Evolutionary conservation across 2,888 invertebrate genomes (phyloP), one percentile per base, ranked within the genome.

Genomic region (Operophtera brumata): DNA sequence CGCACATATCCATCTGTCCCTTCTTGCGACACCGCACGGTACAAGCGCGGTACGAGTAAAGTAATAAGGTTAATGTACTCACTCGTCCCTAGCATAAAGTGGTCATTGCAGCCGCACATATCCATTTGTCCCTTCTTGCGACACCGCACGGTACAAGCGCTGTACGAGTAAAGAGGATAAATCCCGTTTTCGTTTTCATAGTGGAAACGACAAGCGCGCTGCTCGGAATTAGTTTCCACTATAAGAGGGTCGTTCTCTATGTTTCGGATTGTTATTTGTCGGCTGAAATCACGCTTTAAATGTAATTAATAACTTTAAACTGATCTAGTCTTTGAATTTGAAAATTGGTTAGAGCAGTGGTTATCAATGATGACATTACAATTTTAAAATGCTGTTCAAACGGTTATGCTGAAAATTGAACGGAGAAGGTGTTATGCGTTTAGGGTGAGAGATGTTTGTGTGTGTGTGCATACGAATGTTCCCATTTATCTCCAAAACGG

Each of bases 21-120:
- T 87, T 83, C 74, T 94, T 94, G 41, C 94, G 90, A 64, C 94
- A 95, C 51, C 93, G 92, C 0, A 94, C 93, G 0, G 92, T 92
- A 69, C 95, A 96, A 0, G 94, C 93, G 67, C 93, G 94, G 73
- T 93, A 94, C 40, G 94, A 95, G 72, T 95, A 95, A 54, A 90
- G 85, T n/a, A n/a, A n/a, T n/a, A n/a, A n/a, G n/a, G n/a, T n/a
- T n/a, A n/a, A n/a, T 10, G 10, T 44, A 78, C 77, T 76, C 69
- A 93, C 93, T 78, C 4, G 93, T 90, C 56, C 91, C 92, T 0
- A 94, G 92, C 83, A 94, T 93, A 43, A 94, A 87, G 71, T 94
- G 94, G 66, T 94, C 94, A 36, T 92, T 92, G 76, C 95, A 95
- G 44, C 92, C 91, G 71, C 95, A 95, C 3, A 86, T 67, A 12